These are phyloP conservation scores for Poecilia latipinna DNA, from an alignment of 2,113 vertebrate genomes.

Conservation along the genomic window DNA sequence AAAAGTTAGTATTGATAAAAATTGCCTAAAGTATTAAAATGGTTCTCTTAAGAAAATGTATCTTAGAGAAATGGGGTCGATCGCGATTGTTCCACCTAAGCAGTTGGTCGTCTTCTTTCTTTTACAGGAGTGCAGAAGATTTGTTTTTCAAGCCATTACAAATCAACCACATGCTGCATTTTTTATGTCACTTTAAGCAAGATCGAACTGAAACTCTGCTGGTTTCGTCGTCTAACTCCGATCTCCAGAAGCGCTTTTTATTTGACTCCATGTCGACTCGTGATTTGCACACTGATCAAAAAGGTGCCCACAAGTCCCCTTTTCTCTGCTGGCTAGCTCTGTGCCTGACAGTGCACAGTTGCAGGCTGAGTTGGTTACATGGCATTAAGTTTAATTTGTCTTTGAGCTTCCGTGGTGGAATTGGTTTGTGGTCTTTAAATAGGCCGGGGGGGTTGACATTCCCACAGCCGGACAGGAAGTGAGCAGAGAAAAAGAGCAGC, in stretches of 20 bases:
- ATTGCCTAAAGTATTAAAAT: neutral
- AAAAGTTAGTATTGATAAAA: neutral
- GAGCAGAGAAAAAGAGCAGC: constrained; percentile 33
- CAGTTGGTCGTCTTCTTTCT: constrained; percentile 30
- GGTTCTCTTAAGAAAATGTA: neutral
- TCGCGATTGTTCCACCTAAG: constrained; percentile 51
- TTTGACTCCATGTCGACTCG: constrained; percentile 41
- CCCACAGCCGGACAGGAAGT: constrained; percentile 42
- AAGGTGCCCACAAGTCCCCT: constrained; percentile 29
- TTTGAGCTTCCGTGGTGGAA: constrained; percentile 68
- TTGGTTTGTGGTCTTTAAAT: constrained; percentile 68
- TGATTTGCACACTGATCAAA: constrained; percentile 62
- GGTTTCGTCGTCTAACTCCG: constrained; percentile 20
- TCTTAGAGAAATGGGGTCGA: constrained; percentile 5
- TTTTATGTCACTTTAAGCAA: constrained; percentile 58
- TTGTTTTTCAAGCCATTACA: constrained; percentile 62
- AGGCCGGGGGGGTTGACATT: constrained; percentile 38
- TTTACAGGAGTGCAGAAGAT: constrained; percentile 41
- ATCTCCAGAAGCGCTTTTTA: constrained; percentile 29
- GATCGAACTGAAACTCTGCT: constrained; percentile 43
- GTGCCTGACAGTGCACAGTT: constrained; percentile 9
- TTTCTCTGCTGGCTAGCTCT: constrained; percentile 35
- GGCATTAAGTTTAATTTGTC: constrained; percentile 78
- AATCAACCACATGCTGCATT: constrained; percentile 58
- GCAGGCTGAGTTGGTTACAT: constrained; percentile 59